These are phyloP conservation scores for Anser cygnoides DNA, from an alignment of 2,113 vertebrate species.

Conservation along the genomic window DNA sequence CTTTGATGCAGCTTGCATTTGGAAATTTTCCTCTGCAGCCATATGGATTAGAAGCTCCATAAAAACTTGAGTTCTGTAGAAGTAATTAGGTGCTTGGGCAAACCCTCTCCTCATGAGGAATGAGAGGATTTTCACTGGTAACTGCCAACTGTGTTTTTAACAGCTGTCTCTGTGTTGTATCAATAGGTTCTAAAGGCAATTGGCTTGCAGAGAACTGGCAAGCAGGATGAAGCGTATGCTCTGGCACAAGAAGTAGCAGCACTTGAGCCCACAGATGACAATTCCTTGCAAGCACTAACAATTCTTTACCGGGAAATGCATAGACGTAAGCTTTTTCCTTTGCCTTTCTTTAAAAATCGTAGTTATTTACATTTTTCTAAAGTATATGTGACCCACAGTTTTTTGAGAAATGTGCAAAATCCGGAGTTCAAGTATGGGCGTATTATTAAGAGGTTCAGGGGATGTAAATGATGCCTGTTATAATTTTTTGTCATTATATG, in stretches of 20 bases:
- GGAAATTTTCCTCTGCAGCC: neutral
- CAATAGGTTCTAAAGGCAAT: conserved; percentile 95
- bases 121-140: neutral
- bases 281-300: conserved; percentile 95
- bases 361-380: neutral
- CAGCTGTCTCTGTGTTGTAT: neutral
- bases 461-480: neutral
- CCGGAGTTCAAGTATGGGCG: neutral
- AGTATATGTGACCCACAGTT: neutral
- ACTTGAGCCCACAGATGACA: conserved; percentile 96
- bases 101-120: neutral
- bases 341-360: neutral
- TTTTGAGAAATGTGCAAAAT: rapidly evolving
- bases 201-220: conserved; percentile 94
- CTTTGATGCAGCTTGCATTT: neutral
- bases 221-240: conserved; percentile 93
- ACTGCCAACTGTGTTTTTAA: neutral
- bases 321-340: conserved; percentile 83
- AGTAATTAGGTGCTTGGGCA: neutral
- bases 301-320: conserved; percentile 99
- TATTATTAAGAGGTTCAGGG: neutral
- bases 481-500: neutral
- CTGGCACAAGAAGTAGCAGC: conserved; percentile 94
- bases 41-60: neutral
- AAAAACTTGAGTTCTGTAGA: neutral